Percentiles rank a stretch among this genome's conserved stretches.
These are phyloP conservation scores for Sinopyrophorus schimmeli DNA, from an alignment of 2,888 invertebrate genomes.

Conservation along the genomic window DNA sequence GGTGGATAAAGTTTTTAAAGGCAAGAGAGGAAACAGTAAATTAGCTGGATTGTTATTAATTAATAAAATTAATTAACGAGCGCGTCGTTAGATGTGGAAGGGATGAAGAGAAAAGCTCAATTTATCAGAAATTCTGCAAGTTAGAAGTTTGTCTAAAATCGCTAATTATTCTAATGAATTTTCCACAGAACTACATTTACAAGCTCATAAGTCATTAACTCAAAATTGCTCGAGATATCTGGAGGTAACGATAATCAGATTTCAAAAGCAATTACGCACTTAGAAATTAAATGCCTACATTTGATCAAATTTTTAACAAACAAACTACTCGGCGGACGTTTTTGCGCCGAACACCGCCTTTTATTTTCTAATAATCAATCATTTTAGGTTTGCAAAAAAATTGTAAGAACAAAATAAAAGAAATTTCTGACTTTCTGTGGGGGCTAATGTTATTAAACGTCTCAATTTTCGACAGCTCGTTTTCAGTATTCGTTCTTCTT, in stretches of 20 bases:
- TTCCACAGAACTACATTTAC: constrained; percentile 26
- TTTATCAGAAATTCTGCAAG: constrained; percentile 17
- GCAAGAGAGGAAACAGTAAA: no score
- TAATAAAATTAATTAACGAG: constrained; percentile 3
- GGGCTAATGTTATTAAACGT: no score
- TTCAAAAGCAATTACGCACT: constrained; percentile 18
- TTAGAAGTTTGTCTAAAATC: constrained; percentile 18
- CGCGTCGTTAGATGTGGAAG: no score
- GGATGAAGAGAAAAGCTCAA: background rate
- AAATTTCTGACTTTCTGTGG: no score
- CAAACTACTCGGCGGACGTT: no score
- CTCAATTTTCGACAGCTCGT: background rate
- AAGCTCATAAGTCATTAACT: constrained; percentile 25
- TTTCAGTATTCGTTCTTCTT: background rate
- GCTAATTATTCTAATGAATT: constrained; percentile 28
- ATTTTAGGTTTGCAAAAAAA: no score
- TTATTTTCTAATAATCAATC: no score
- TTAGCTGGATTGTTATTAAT: constrained; percentile 1
- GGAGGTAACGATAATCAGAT: constrained; percentile 22
- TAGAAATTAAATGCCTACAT: constrained; percentile 18
- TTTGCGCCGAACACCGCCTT: no score
- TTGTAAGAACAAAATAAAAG: no score
- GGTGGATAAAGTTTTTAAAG: no score
- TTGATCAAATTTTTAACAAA: constrained; percentile 15
- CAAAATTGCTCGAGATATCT: constrained; percentile 24